These are phyloP conservation scores for Atrichornis clamosus DNA, from an alignment of 2,113 vertebrate species.

Conservation along the genomic window DNA sequence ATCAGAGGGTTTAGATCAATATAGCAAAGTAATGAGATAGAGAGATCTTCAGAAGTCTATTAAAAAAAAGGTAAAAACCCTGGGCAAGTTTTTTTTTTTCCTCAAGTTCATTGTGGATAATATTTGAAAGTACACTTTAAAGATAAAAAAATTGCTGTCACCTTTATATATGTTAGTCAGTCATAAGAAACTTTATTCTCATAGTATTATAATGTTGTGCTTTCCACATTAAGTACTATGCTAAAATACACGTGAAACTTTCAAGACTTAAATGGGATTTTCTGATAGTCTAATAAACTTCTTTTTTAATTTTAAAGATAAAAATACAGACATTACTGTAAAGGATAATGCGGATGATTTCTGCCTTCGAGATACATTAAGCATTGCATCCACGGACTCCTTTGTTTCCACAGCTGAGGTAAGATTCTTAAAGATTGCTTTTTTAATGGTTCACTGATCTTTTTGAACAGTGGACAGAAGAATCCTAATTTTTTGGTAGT, in stretches of 20 bases:
- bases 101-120: background rate
- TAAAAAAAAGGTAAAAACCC: background rate
- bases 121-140: background rate
- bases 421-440: background rate
- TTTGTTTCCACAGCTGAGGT: slow-evolving; percentile 94
- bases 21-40: background rate
- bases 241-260: background rate
- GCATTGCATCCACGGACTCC: slow-evolving; percentile 87
- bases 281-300: background rate
- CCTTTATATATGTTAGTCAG: background rate
- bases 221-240: background rate
- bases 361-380: slow-evolving; percentile 83
- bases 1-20: background rate
- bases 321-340: slow-evolving; percentile 75
- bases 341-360: slow-evolving; percentile 80
- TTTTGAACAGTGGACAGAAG: background rate
- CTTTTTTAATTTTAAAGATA: slow-evolving; percentile 71
- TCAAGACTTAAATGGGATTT: background rate
- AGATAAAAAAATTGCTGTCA: background rate
- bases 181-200: background rate
- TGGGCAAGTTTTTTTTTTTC: background rate
- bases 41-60: background rate
- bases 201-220: background rate
- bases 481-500: background rate
- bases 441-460: background rate